Evolutionary conservation across 2,113 vertebrate species (phyloP).

Genomic region (Esox niger): DNA sequence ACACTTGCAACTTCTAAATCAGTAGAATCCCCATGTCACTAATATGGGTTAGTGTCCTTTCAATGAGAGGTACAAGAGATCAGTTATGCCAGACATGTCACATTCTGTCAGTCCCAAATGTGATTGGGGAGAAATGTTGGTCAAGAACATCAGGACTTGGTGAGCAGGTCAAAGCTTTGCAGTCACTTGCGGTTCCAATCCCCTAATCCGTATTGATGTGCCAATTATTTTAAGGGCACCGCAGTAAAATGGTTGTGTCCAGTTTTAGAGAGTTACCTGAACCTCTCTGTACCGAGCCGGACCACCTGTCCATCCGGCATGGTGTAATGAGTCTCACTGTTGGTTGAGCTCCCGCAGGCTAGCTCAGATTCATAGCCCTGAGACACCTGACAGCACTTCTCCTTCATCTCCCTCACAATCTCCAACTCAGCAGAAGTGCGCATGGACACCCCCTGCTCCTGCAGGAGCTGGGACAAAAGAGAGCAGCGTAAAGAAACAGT

Average conservation of each 20-base stretch:
- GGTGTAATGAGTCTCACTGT: conserved; percentile 56
- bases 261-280: conserved; percentile 67
- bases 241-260: no score
- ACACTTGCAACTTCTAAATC: background rate
- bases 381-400: conserved; percentile 68
- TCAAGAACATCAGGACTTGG: no score
- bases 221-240: no score
- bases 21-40: background rate
- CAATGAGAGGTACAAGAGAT: background rate
- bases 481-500: background rate
- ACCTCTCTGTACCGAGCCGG: conserved; percentile 56
- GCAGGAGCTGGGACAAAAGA: conserved; percentile 59
- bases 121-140: no score
- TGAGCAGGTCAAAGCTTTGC: no score
- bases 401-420: conserved; percentile 76
- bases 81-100: no score
- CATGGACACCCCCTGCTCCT: conserved; percentile 70
- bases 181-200: no score
- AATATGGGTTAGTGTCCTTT: background rate
- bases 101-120: no score
- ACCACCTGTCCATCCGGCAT: conserved; percentile 70
- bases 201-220: no score
- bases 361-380: conserved; percentile 60
- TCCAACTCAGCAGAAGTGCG: conserved; percentile 70
- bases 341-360: background rate